Conservation (phyloP, 2,113 vertebrate genomes). For the Atlantisia rogersi region DNA sequence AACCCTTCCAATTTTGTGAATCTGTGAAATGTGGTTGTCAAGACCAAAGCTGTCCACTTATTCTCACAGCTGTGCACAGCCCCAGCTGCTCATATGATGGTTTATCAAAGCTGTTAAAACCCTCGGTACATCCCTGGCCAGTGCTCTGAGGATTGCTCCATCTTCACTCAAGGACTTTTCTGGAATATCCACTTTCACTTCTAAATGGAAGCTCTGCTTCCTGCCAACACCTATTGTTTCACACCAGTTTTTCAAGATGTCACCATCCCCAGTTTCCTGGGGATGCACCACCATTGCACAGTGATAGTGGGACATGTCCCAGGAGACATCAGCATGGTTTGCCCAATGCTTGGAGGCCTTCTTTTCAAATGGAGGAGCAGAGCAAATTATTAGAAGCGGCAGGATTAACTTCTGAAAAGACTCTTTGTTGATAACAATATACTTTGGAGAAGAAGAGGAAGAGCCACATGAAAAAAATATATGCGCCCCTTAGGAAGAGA, state of each 20-base stretch:
- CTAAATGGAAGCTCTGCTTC: background rate
- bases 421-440: background rate
- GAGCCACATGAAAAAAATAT: fast-evolving
- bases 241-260: background rate
- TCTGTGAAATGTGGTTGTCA: background rate
- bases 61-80: background rate
- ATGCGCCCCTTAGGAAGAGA: background rate
- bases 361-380: background rate
- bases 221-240: background rate
- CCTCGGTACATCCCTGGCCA: fast-evolving
- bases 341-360: fast-evolving
- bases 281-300: too few species aligned
- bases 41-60: background rate
- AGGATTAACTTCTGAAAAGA: background rate
- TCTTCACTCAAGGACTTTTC: background rate
- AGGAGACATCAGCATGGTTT: background rate
- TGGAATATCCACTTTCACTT: fast-evolving
- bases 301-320: fast-evolving
- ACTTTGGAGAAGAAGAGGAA: background rate
- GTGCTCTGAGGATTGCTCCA: background rate
- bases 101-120: background rate
- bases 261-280: background rate
- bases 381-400: background rate
- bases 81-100: fast-evolving
- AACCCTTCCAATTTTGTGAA: too few species aligned